phyloP scores from a whole-genome alignment of 2,797 vertebrate species.

The Pangasius mekongensis region DNA sequence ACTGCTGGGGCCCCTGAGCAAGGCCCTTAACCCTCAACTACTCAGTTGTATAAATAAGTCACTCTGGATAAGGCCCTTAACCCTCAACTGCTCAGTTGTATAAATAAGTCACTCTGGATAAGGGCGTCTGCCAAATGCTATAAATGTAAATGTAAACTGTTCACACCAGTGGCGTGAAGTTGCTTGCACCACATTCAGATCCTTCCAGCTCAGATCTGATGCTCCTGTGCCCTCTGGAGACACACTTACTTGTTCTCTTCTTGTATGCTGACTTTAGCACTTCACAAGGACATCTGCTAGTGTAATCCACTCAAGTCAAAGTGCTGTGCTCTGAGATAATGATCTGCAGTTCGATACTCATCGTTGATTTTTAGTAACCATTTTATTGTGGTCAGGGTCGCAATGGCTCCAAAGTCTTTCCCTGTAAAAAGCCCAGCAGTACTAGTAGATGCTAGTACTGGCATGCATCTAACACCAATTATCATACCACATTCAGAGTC shows the following conservation, averaged over 20 bases:
- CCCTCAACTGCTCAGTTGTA: no score
- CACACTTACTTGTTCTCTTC: background rate
- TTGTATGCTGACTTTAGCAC: background rate
- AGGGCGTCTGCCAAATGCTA: no score
- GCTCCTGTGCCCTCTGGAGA: background rate
- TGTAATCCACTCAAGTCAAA: background rate
- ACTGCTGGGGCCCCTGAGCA: no score
- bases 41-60: no score
- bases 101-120: no score
- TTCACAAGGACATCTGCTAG: background rate
- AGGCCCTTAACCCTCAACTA: no score
- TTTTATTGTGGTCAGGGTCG: background rate
- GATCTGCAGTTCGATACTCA: background rate
- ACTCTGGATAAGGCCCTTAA: no score
- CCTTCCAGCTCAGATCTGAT: background rate
- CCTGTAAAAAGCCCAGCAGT: background rate
- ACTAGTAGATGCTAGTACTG: background rate
- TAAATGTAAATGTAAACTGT: no score
- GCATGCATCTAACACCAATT: background rate
- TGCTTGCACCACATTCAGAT: background rate
- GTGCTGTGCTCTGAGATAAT: background rate
- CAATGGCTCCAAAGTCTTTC: background rate
- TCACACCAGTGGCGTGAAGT: background rate
- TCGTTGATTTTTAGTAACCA: background rate
- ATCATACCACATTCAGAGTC: background rate